These are phyloP conservation scores for Pantherophis guttatus DNA, from an alignment of 2,113 vertebrate genomes.

Conservation along the genomic window DNA sequence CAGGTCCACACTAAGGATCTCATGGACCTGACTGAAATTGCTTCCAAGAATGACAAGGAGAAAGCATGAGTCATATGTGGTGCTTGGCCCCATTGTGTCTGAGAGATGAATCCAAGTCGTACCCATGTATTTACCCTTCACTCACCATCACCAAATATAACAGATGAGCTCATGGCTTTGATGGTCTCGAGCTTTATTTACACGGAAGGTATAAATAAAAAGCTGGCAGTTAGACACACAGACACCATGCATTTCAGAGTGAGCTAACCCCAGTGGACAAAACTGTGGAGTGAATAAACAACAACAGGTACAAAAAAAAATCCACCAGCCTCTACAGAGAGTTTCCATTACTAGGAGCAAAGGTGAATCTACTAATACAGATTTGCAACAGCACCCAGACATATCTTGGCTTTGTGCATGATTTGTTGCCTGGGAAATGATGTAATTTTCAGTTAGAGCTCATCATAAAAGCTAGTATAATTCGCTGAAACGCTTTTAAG, in stretches of 20 bases:
- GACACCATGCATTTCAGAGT: conserved; percentile 18
- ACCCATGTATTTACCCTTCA: conserved; percentile 63
- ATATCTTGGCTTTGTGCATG: background rate
- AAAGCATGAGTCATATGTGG: conserved; percentile 5
- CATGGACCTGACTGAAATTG: background rate
- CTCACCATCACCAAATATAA: conserved; percentile 64
- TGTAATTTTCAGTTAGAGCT: background rate
- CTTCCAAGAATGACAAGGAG: background rate
- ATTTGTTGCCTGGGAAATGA: background rate
- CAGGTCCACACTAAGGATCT: background rate
- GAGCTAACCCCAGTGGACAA: conserved; percentile 27
- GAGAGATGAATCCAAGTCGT: conserved; percentile 3
- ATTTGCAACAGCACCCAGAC: background rate
- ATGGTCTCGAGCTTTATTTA: conserved; percentile 57
- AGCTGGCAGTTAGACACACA: conserved; percentile 30
- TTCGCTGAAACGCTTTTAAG: background rate
- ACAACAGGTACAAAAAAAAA: conserved; percentile 15
- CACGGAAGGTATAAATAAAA: conserved; percentile 62
- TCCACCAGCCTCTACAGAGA: background rate
- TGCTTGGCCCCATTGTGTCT: conserved; percentile 40
- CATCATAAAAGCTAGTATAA: background rate
- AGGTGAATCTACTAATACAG: background rate
- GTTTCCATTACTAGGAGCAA: background rate
- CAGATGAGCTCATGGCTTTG: conserved; percentile 63
- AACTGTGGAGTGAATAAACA: conserved; percentile 10